A percentile compares a stretch with the other conserved stretches of the same genome.
These are phyloP conservation scores for Seira musarum DNA, from an alignment of 2,888 invertebrate genomes.

Conservation along the genomic window DNA sequence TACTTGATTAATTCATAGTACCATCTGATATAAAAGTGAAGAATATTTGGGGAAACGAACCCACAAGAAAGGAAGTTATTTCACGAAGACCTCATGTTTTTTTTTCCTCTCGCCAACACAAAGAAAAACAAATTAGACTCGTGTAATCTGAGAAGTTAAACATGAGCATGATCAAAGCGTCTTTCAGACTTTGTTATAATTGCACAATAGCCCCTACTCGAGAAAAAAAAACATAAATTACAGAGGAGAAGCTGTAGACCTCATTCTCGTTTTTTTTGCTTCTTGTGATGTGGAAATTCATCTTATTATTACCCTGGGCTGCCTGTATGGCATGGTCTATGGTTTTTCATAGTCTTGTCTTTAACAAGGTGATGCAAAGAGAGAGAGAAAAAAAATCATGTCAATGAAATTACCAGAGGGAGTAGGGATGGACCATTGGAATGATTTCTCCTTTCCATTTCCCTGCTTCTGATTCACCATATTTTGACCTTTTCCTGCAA, in stretches of 20 bases:
- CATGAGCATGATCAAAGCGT: background rate
- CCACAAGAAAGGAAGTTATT: background rate
- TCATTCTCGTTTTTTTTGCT: too few relatives aligned
- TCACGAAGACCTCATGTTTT: background rate
- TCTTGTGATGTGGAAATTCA: background rate
- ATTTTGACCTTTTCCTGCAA: constrained; percentile 2
- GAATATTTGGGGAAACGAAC: background rate
- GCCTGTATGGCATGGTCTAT: background rate
- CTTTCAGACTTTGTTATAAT: background rate
- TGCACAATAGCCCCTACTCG: background rate
- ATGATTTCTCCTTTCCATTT: constrained; percentile 2
- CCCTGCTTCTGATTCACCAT: too few relatives aligned
- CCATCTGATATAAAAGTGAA: background rate
- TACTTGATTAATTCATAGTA: background rate
- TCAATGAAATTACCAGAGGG: constrained; percentile 54
- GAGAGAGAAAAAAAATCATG: constrained; percentile 37
- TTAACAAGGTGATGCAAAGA: constrained; percentile 41
- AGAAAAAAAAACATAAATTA: background rate
- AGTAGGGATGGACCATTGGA: constrained; percentile 19
- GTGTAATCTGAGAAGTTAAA: background rate
- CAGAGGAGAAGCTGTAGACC: too few relatives aligned
- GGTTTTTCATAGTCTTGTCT: background rate
- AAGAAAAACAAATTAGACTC: background rate
- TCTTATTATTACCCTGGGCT: background rate
- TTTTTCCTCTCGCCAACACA: background rate